Evolutionary conservation across 1,140 invertebrate genomes (phyloP).

Genomic region (Tribolium madens): DNA sequence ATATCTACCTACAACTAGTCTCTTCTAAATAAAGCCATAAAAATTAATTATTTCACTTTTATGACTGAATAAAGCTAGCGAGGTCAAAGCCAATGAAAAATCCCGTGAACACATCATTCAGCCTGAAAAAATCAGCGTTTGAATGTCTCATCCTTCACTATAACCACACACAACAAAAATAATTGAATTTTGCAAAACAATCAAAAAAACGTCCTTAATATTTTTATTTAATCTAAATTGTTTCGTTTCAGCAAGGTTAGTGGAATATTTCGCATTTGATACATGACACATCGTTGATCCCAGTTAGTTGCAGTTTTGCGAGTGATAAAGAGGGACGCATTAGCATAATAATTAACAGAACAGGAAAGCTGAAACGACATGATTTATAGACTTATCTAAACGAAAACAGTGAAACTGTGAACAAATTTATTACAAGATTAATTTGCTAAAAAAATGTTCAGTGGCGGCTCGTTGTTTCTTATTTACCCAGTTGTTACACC

Average conservation of each 20-base stretch:
- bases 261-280: conserved; percentile 17
- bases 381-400: conserved; percentile 20
- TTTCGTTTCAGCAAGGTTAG: conserved; percentile 25
- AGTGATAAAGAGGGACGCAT: neutral
- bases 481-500: neutral
- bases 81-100: neutral
- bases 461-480: neutral
- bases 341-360: conserved; percentile 29
- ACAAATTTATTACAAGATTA: conserved; percentile 30
- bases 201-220: conserved; percentile 32
- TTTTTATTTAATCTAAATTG: conserved; percentile 35
- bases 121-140: neutral
- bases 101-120: neutral
- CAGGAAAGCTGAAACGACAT: conserved; percentile 16
- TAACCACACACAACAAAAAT: neutral
- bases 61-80: neutral
- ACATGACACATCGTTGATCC: conserved; percentile 18
- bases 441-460: neutral
- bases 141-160: neutral
- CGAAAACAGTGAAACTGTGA: conserved; percentile 15
- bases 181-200: conserved; percentile 25
- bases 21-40: neutral
- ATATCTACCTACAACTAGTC: neutral
- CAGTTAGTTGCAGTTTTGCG: neutral
- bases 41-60: neutral